These are phyloP conservation scores for Bibio marci DNA, from an alignment of 2,888 invertebrate genomes.

Conservation along the genomic window DNA sequence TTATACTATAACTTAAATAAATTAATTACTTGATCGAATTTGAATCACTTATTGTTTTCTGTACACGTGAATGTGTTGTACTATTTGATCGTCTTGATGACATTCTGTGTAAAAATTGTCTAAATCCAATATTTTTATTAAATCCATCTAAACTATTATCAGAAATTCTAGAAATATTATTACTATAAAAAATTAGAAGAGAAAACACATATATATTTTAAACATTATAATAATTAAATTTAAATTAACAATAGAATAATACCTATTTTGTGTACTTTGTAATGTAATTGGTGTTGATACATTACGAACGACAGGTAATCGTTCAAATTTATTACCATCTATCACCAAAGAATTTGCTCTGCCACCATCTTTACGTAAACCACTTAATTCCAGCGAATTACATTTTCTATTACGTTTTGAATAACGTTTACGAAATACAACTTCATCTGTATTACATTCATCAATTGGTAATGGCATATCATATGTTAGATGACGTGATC, in stretches of 20 bases:
- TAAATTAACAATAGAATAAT: background rate
- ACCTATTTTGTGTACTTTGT: conserved; percentile 7
- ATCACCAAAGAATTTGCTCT: conserved; percentile 26
- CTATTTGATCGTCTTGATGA: conserved; percentile 23
- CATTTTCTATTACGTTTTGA: conserved; percentile 11
- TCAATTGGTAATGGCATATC: conserved; percentile 42
- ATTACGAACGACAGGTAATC: conserved; percentile 31
- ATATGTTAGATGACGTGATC: conserved; percentile 40
- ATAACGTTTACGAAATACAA: conserved; percentile 24
- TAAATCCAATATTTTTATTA: conserved; percentile 18
- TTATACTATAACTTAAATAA: too few species aligned
- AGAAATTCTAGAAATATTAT: background rate
- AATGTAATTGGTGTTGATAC: conserved; percentile 32
- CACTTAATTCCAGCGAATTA: conserved; percentile 5
- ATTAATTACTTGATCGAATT: conserved; percentile 28
- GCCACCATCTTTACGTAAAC: conserved; percentile 10
- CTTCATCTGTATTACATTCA: conserved; percentile 35
- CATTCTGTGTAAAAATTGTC: conserved; percentile 27
- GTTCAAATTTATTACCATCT: conserved; percentile 13
- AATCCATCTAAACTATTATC: background rate
- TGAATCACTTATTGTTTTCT: conserved; percentile 20
- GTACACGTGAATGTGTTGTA: conserved; percentile 3
- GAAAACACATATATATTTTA: too few species aligned
- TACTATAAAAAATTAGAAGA: background rate
- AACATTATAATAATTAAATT: background rate